Conservation (phyloP, 2,888 invertebrate genomes). For the Colletes collaris region DNA sequence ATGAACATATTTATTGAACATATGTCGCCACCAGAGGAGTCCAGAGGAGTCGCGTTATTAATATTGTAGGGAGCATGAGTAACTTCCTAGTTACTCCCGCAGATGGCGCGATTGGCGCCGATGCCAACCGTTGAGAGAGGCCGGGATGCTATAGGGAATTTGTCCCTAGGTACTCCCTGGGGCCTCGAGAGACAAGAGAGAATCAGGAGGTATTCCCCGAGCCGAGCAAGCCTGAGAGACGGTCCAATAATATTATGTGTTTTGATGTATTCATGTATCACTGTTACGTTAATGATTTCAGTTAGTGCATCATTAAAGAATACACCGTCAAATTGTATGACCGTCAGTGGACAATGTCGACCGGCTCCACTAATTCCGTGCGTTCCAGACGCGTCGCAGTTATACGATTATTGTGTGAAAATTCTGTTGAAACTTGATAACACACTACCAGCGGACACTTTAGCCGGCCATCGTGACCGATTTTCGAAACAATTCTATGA, state of each 20-base stretch:
- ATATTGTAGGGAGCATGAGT: too few relatives aligned
- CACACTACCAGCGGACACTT: constrained; percentile 94
- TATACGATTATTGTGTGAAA: constrained; percentile 98
- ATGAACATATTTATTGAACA: too few relatives aligned
- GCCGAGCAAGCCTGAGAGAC: too few relatives aligned
- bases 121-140: too few relatives aligned
- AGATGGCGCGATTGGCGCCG: too few relatives aligned
- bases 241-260: background rate
- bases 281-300: constrained; percentile 80
- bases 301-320: constrained; percentile 97
- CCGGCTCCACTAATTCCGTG: constrained; percentile 97
- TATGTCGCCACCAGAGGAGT: too few relatives aligned
- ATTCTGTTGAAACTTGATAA: constrained; percentile 97
- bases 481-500: constrained; percentile 95
- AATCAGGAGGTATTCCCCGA: too few relatives aligned
- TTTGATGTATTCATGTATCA: constrained; percentile 5
- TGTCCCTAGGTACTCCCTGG: too few relatives aligned
- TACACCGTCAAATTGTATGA: constrained; percentile 98
- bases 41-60: too few relatives aligned
- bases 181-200: too few relatives aligned
- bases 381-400: constrained; percentile 97
- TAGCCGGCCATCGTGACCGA: constrained; percentile 94
- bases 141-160: too few relatives aligned
- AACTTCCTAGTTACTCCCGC: too few relatives aligned
- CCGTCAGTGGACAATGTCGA: constrained; percentile 97